These are phyloP conservation scores for Drosophila obscura DNA, from an alignment of 1,140 invertebrate genomes.

Conservation along the genomic window DNA sequence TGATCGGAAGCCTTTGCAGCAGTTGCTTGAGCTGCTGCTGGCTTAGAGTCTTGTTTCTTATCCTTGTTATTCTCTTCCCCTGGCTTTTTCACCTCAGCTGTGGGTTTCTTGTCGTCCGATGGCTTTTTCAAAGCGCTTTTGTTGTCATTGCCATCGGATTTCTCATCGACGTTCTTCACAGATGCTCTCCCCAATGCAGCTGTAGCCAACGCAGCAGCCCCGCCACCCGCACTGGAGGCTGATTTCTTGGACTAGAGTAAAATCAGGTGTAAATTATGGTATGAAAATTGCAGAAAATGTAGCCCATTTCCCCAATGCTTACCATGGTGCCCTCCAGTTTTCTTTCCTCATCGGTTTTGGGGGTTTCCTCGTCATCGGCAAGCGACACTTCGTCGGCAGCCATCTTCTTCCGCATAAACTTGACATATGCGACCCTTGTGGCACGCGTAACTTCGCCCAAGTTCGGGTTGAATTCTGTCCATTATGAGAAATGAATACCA, in stretches of 20 bases:
- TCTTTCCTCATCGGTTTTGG: constrained; percentile 32
- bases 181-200: constrained; percentile 56
- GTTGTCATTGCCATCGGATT: constrained; percentile 14
- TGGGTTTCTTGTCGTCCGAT: constrained; percentile 39
- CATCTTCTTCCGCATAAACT: constrained; percentile 90
- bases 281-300: neutral
- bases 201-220: constrained; percentile 39
- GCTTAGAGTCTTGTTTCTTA: constrained; percentile 29
- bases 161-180: constrained; percentile 68
- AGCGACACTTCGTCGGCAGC: constrained; percentile 73
- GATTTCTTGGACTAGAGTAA: constrained; percentile 52
- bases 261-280: neutral
- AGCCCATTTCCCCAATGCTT: neutral
- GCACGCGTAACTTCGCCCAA: constrained; percentile 89
- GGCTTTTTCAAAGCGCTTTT: constrained; percentile 47
- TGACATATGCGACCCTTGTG: constrained; percentile 92
- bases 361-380: constrained; percentile 39
- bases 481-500: neutral
- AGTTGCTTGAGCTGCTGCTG: constrained; percentile 14
- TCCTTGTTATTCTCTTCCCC: constrained; percentile 28
- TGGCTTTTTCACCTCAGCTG: constrained; percentile 45
- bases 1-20: constrained; percentile 47
- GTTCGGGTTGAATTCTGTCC: constrained; percentile 91
- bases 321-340: constrained; percentile 55
- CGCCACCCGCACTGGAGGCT: neutral